phyloP scores from a whole-genome alignment of 30 jellyfish, hydroid and myxozoan genomes.

The Phacellophora camtschatica region DNA sequence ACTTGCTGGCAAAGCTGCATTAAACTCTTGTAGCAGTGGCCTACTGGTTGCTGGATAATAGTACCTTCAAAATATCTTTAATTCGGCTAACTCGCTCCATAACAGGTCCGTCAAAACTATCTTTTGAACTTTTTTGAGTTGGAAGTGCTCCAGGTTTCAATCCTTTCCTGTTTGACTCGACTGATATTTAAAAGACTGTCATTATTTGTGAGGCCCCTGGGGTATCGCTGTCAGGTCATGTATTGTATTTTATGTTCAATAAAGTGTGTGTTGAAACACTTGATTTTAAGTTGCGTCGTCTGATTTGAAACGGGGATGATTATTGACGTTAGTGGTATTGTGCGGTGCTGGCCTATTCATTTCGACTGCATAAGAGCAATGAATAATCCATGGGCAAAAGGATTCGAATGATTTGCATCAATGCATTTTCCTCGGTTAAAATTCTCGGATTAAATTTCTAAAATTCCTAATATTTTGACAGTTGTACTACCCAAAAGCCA shows the following conservation, averaged over 20 bases:
- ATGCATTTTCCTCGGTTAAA: too few relatives aligned
- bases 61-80: slow-evolving; percentile 8
- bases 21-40: slow-evolving; percentile 8
- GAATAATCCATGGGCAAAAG: too few relatives aligned
- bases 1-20: slow-evolving; percentile 5
- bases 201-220: neutral
- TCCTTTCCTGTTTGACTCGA: slow-evolving; percentile 5
- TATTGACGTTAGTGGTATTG: too few relatives aligned
- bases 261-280: neutral
- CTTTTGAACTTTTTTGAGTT: neutral
- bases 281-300: too few relatives aligned
- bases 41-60: slow-evolving; percentile 6
- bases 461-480: too few relatives aligned
- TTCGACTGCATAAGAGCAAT: too few relatives aligned
- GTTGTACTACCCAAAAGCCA: too few relatives aligned
- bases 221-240: too few relatives aligned
- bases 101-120: neutral
- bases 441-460: too few relatives aligned
- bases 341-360: too few relatives aligned
- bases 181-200: neutral
- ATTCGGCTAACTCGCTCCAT: neutral
- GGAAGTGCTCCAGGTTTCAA: slow-evolving; percentile 31
- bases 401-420: too few relatives aligned
- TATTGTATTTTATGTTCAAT: neutral
- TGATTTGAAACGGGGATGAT: too few relatives aligned